Conservation (phyloP, 2,797 vertebrate genomes). For the Sphenodon punctatus region DNA sequence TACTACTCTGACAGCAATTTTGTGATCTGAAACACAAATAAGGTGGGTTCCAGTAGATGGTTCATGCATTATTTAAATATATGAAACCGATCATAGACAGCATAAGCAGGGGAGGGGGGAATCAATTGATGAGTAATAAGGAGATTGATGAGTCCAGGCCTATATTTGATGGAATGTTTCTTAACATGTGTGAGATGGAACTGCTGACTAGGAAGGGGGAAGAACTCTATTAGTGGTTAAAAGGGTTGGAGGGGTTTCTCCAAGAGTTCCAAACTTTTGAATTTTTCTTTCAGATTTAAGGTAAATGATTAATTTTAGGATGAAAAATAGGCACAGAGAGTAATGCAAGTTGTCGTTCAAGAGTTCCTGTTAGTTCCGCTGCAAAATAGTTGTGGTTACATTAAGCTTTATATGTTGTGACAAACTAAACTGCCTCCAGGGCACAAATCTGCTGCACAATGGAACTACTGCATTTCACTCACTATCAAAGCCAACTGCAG, state of each 20-base stretch:
- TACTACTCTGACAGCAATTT: no score
- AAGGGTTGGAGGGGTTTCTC: neutral
- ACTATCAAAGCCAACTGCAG: neutral
- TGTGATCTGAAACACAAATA: no score
- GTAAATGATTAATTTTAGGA: neutral
- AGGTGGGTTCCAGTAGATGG: no score
- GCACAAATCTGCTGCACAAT: neutral
- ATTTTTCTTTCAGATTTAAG: neutral
- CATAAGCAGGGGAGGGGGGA: no score
- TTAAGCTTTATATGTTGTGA: neutral
- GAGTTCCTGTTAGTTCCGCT: neutral
- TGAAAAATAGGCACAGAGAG: neutral
- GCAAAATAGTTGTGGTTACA: neutral
- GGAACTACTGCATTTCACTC: neutral
- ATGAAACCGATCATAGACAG: no score
- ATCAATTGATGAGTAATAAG: neutral
- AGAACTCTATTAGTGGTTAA: neutral
- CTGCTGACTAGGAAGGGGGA: neutral
- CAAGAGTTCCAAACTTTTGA: neutral
- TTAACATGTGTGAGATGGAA: neutral
- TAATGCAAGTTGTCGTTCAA: neutral
- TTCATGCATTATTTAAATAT: no score
- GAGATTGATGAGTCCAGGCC: neutral
- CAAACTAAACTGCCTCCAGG: neutral
- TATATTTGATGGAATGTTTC: neutral